Percentiles rank a stretch among this genome's conserved stretches.
Conservation (phyloP, 1,140 invertebrate species). For the Megathymus violae region DNA sequence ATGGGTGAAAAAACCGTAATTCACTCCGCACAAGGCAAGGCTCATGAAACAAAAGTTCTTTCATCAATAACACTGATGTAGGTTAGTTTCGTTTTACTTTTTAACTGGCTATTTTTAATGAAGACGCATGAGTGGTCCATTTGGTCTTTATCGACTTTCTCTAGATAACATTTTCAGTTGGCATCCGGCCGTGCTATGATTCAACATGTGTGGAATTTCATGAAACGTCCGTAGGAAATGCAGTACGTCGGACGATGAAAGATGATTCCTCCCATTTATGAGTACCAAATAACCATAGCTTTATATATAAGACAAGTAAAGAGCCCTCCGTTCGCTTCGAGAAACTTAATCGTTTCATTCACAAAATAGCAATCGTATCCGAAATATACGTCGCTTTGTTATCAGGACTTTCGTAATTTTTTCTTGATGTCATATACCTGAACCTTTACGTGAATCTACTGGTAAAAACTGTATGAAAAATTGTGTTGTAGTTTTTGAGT, state of each 20-base stretch:
- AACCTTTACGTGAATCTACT: no score
- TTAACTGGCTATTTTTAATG: conserved; percentile 18
- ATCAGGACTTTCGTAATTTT: no score
- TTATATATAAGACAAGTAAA: no score
- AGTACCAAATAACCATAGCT: neutral
- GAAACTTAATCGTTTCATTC: no score
- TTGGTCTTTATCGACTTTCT: conserved; percentile 31
- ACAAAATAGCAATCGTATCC: no score
- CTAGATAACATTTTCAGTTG: conserved; percentile 22
- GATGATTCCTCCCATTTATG: conserved; percentile 1
- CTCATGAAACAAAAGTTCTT: conserved; percentile 6
- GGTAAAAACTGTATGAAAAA: no score
- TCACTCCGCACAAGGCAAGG: no score
- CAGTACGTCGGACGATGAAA: conserved; percentile 1
- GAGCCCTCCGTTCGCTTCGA: no score
- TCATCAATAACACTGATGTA: conserved; percentile 1
- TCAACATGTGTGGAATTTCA: conserved; percentile 11
- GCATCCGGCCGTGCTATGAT: conserved; percentile 9
- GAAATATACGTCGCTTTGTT: no score
- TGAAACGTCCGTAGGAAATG: conserved; percentile 10
- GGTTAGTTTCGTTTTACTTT: neutral
- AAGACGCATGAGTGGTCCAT: conserved; percentile 23
- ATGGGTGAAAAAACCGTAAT: no score
- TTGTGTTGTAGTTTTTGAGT: no score
- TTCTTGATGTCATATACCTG: no score